Conservation (phyloP, 2,113 vertebrate genomes). For the Cyrtonyx montezumae region DNA sequence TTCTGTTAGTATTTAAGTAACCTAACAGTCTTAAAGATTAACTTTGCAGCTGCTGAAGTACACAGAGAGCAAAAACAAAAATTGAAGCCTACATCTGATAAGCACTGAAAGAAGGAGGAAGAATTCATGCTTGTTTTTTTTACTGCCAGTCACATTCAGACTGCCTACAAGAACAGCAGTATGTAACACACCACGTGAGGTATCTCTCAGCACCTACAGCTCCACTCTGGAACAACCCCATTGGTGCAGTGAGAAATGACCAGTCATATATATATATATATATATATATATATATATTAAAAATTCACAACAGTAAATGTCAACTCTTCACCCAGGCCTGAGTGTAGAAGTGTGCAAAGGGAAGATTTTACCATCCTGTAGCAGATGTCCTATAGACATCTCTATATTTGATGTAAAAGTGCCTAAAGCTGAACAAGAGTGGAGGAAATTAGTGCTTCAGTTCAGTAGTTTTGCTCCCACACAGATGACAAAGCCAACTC, state of each 20-base stretch:
- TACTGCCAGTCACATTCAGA: too few species aligned
- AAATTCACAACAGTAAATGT: background rate
- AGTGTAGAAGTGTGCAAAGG: background rate
- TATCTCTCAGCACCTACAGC: background rate
- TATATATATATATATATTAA: too few species aligned
- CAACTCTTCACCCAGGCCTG: background rate
- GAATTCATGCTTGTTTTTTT: background rate
- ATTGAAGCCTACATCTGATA: background rate
- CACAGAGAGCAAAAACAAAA: background rate
- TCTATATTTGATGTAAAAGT: background rate
- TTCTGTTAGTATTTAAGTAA: background rate
- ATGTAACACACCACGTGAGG: background rate
- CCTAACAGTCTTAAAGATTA: background rate
- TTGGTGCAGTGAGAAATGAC: background rate
- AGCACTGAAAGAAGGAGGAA: background rate
- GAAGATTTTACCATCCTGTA: fast-evolving
- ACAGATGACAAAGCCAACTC: conserved; percentile 53
- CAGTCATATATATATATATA: too few species aligned
- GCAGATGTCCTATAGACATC: background rate
- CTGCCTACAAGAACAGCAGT: background rate
- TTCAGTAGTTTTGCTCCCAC: conserved; percentile 48
- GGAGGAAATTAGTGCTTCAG: background rate
- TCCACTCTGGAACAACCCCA: background rate
- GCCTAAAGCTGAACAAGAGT: background rate
- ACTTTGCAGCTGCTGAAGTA: background rate